Conservation (phyloP, 1,140 invertebrate species). For the Triops longicaudatus region DNA sequence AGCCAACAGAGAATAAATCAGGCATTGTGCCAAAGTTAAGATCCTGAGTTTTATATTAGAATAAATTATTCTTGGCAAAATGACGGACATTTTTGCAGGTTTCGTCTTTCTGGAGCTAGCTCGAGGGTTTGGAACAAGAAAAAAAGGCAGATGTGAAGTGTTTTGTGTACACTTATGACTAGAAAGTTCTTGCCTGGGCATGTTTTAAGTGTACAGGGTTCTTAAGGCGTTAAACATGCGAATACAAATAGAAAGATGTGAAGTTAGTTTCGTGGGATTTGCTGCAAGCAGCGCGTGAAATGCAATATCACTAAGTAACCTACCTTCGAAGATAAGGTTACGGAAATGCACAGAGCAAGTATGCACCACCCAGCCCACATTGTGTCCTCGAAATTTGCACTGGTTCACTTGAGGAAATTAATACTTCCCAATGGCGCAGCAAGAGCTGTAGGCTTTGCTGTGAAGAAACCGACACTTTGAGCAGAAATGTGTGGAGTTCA, state of each 20-base stretch:
- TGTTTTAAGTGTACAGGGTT: too few relatives aligned
- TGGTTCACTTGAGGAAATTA: neutral
- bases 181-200: too few relatives aligned
- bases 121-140: too few relatives aligned
- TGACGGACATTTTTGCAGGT: too few relatives aligned
- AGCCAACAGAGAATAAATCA: too few relatives aligned
- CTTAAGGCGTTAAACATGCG: too few relatives aligned
- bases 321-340: neutral
- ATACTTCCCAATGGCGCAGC: neutral
- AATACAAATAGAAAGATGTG: neutral
- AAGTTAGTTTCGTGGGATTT: neutral
- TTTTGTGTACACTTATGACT: too few relatives aligned
- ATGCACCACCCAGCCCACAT: constrained; percentile 5
- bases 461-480: neutral
- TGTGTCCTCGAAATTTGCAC: neutral
- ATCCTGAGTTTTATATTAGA: too few relatives aligned
- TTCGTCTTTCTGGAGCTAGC: too few relatives aligned
- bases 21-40: too few relatives aligned
- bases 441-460: neutral
- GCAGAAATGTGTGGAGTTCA: neutral
- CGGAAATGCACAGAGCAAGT: neutral
- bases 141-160: too few relatives aligned
- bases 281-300: neutral
- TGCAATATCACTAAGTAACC: neutral
- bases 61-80: too few relatives aligned